phyloP scores from a whole-genome alignment of 1,140 invertebrate genomes.

The Pseudomyrmex gracilis region DNA sequence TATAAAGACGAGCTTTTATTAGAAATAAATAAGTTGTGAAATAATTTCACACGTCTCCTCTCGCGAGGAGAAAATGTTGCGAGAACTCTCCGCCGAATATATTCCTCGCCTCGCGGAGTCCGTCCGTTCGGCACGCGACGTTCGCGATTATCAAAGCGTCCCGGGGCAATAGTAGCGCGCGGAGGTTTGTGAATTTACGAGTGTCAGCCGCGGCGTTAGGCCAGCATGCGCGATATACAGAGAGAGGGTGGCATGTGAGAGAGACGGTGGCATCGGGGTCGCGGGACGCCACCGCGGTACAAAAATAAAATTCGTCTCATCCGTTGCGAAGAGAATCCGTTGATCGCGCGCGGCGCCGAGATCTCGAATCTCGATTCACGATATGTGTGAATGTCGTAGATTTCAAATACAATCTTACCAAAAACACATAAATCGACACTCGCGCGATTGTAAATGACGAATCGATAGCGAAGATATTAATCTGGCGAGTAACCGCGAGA shows the following conservation, averaged over 20 bases:
- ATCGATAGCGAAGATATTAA: no score
- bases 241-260: conserved; percentile 29
- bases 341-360: conserved; percentile 30
- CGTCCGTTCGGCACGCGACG: conserved; percentile 16
- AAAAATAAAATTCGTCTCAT: conserved; percentile 77
- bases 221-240: conserved; percentile 59
- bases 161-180: conserved; percentile 1
- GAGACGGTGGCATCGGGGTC: conserved; percentile 39
- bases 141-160: conserved; percentile 34
- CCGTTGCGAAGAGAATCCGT: conserved; percentile 41
- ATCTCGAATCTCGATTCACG: conserved; percentile 7
- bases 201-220: conserved; percentile 52
- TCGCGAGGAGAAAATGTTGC: no score
- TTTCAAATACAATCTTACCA: no score
- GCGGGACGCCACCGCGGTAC: conserved; percentile 62
- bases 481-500: no score
- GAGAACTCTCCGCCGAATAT: not conserved
- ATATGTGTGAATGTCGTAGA: conserved; percentile 9
- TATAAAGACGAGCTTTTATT: not conserved
- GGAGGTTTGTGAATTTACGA: conserved; percentile 52
- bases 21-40: not conserved
- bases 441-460: no score
- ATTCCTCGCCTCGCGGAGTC: not conserved
- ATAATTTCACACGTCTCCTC: no score
- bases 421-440: no score